Percentiles rank a stretch among this genome's conserved stretches.
These are phyloP conservation scores for Rhincodon typus DNA, from an alignment of 2,797 vertebrate genomes.

Conservation along the genomic window DNA sequence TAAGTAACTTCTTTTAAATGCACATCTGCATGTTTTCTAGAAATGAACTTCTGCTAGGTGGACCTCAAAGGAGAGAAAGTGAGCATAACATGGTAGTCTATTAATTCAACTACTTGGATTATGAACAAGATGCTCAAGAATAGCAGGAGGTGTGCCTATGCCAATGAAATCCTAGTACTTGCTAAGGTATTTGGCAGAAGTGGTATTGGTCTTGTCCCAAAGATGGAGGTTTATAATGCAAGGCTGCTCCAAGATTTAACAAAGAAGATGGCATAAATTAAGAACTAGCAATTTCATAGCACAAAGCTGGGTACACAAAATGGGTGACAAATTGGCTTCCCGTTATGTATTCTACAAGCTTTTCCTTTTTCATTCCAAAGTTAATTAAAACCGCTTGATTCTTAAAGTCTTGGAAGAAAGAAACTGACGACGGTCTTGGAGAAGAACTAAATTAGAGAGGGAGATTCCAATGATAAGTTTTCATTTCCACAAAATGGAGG, in stretches of 20 bases:
- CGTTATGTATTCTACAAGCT: not conserved
- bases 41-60: not conserved
- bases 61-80: not conserved
- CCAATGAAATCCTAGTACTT: not conserved
- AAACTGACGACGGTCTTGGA: not conserved
- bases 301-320: not conserved
- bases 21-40: not conserved
- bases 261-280: not conserved
- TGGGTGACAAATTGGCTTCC: not conserved
- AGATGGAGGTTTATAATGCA: not conserved
- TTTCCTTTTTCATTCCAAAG: not conserved
- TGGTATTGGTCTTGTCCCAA: not conserved
- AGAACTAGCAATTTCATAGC: not conserved
- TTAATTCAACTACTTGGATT: not conserved
- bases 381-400: not conserved
- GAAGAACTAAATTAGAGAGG: not conserved
- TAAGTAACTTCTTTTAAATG: not conserved
- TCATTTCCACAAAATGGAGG: not conserved
- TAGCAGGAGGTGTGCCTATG: not conserved
- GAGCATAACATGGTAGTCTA: not conserved
- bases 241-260: not conserved
- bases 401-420: not conserved
- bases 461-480: not conserved
- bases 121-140: not conserved
- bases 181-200: not conserved